Evolutionary conservation across 2,888 invertebrate genomes (phyloP).

Genomic region (Amphimallon solstitiale): DNA sequence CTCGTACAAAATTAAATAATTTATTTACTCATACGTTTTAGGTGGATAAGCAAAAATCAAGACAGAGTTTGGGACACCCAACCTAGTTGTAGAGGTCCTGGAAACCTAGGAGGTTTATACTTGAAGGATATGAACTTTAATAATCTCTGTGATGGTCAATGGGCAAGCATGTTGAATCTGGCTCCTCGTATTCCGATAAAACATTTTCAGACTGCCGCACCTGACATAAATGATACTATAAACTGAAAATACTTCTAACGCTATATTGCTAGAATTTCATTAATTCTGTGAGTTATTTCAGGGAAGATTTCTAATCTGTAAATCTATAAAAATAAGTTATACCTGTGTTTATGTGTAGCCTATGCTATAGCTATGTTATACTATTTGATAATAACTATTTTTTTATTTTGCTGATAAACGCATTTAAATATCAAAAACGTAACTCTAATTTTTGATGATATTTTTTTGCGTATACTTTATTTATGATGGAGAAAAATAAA

Average conservation of each 20-base stretch:
- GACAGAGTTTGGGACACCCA: conserved; percentile 77
- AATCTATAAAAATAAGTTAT: too few species aligned
- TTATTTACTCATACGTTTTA: conserved; percentile 56
- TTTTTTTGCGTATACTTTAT: too few species aligned
- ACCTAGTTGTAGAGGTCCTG: conserved; percentile 78
- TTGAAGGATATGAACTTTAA: conserved; percentile 76
- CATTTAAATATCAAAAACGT: too few species aligned
- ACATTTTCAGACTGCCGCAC: background rate
- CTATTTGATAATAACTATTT: too few species aligned
- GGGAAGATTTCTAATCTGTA: too few species aligned
- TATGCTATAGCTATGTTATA: too few species aligned
- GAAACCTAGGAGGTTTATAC: conserved; percentile 74
- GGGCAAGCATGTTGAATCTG: conserved; percentile 81
- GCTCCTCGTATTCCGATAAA: conserved; percentile 72
- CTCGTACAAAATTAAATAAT: background rate
- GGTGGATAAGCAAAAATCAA: conserved; percentile 75
- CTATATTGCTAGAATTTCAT: too few species aligned
- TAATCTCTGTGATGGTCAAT: conserved; percentile 79
- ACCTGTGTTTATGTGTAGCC: too few species aligned
- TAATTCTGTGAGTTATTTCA: too few species aligned
- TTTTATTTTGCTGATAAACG: too few species aligned
- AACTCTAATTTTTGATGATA: too few species aligned
- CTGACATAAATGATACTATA: conserved; percentile 6
- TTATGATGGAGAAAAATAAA: too few species aligned
- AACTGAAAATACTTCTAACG: background rate